Conservation (phyloP, 2,888 invertebrate species). For the Pogonocherus hispidulus region DNA sequence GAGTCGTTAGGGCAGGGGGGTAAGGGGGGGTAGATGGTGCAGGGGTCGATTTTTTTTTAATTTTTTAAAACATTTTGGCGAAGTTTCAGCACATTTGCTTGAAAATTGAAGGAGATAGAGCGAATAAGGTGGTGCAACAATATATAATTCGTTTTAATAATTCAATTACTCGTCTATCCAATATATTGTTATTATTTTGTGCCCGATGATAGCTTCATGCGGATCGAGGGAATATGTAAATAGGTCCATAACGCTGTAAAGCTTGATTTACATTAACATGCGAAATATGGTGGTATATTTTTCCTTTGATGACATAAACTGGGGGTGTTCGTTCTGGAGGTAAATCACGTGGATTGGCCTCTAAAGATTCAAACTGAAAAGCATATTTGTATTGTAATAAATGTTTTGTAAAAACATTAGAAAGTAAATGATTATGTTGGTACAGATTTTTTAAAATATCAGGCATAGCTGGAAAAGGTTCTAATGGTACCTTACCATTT, state of each 20-base stretch:
- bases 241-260: background rate
- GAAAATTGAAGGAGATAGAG: no score
- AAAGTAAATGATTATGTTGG: background rate
- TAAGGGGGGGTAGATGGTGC: no score
- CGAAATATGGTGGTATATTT: background rate
- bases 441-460: background rate
- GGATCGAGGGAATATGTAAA: background rate
- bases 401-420: background rate
- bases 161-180: no score
- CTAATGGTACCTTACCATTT: background rate
- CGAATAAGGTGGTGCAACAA: no score
- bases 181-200: background rate
- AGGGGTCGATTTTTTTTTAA: no score
- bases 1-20: no score
- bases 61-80: no score
- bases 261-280: background rate
- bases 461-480: background rate
- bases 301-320: background rate
- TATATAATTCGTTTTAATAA: no score
- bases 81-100: no score
- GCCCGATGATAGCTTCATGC: background rate
- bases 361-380: background rate
- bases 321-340: background rate
- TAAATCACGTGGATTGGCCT: conserved; percentile 1
- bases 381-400: background rate